Evolutionary conservation across 2,113 vertebrate species (phyloP), one percentile per base, ranked within the genome.

Genomic region (Xiphophorus couchianus): DNA sequence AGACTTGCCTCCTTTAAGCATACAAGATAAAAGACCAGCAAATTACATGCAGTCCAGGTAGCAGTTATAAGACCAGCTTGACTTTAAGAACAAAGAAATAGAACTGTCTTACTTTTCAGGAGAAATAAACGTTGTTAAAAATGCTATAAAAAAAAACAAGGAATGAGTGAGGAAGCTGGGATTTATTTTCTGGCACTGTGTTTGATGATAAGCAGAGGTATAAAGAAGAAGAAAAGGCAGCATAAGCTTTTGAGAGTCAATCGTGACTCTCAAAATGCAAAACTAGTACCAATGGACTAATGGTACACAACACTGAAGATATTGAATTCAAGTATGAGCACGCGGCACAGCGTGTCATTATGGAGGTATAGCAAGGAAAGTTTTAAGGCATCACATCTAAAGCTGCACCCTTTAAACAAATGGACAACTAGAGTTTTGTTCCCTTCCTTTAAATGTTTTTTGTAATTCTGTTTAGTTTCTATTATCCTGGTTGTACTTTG

Each of bases 1-100:
- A 78, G 37, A 64, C 78, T 73, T 44, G 62, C 42, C 37, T 73
- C 51, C 51, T 73, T 69, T n/a, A 11, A 71, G 31, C 29, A 28
- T 60, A 69, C 63, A 70, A 80, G 80, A 60, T n/a, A n/a, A 33
- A 37, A 27, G 14, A 30, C 54, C 27, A 63, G 29, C 19, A 42
- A 35, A 29, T 28, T 31, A 15, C 61, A 17, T 82, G 42, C 61
- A 30, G 10, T 31, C 68, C 78, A 33, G 12, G 58, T 44, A 65
- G 1, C 44, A n/a, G 51, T 44, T 39, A 10, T 65, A 19, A 85
- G 12, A 76, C 19, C 39, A 60, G n/a, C 7, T 62, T 17, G 62
- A 37, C n/a, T 25, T 28, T 2, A 62, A 74, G 65, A 77, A 44
- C 13, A 63, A 80, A 35, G 66, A 25, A n/a, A 76, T 61, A 67